Base-by-base conservation (phyloP, 2,888 invertebrate species). In the Idaea dimidiata region DNA sequence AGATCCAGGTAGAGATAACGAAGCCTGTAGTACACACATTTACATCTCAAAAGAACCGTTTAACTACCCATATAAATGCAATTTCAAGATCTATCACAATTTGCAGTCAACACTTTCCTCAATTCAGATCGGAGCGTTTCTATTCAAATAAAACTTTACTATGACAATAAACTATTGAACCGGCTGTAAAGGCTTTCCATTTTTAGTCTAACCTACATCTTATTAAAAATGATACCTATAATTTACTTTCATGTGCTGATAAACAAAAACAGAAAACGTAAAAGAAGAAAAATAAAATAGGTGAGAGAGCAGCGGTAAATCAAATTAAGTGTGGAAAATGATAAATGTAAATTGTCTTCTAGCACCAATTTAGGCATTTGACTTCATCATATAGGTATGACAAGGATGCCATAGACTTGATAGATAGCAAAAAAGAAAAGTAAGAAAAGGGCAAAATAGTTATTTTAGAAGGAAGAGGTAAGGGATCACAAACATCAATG, bases 1-100 rank as follows among this genome's bases (percentile, higher is more conserved):
- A 77, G 99, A 99, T 79, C 98, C 98, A 80, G 99, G 99, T 86
- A 99, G 95, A 91, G 98, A 99, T 88, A 98, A 95, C 91, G 98
- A 99, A 84, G 98, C 97, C 98, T 99, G 95, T 81, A 77, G 77
- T 63, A 64, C 71, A 76, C 65, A 83, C 74, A 79, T 67, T 70
- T 64, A 67, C 59, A 64, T 62, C 70, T 82, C 69, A 82, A 75
- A 70, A 74, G 59, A 72, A 61, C 65, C 62, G 61, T 67, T 69
- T 62, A 63, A 62, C 54, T 57, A 43, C 59, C 58, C 61, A 57
- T 32, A 66, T 65, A 59, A 7, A 61, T 65, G 58, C 57, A 18
- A 61, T 57, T 57, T 61, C 43, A 59, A 65, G 63, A 55, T 62
- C 53, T 61, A 59, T 55, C 59, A 24, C 24, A 24, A 24, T 24